phyloP scores from a whole-genome alignment of 2,888 invertebrate genomes.

The Capitulum mitella region DNA sequence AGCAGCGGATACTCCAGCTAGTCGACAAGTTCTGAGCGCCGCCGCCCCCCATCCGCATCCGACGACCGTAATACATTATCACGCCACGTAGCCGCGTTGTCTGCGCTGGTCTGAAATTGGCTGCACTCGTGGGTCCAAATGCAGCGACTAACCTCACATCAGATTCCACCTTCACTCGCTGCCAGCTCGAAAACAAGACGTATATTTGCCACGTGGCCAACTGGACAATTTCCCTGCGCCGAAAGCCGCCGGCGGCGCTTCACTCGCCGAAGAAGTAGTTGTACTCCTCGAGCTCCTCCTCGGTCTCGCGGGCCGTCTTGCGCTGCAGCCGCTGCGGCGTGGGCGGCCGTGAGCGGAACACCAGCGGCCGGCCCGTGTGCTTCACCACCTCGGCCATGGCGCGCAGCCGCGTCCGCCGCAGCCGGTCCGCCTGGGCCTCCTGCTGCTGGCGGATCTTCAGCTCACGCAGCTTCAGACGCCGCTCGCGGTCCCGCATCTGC shows the following conservation, averaged over 20 bases:
- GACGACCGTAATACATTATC: neutral
- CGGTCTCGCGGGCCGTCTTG: neutral
- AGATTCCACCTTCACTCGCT: no score
- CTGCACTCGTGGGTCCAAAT: no score
- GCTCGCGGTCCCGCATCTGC: neutral
- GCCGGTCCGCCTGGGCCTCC: constrained; percentile 15
- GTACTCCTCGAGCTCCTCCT: constrained; percentile 10
- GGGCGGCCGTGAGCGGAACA: constrained; percentile 14
- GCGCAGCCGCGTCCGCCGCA: neutral
- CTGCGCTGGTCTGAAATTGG: no score
- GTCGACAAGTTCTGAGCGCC: constrained; percentile 77
- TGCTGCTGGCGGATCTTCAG: constrained; percentile 9
- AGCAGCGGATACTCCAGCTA: constrained; percentile 81
- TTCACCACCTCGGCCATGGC: constrained; percentile 15
- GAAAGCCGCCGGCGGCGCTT: neutral
- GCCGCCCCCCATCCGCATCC: neutral
- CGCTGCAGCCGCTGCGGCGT: constrained; percentile 1
- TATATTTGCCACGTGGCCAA: neutral
- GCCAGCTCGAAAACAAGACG: neutral
- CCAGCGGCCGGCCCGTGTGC: neutral
- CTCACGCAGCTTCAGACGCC: constrained; percentile 12
- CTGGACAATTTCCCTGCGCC: neutral
- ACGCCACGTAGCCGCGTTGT: neutral
- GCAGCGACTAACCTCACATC: no score
- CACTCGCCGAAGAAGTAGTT: constrained; percentile 22